A percentile compares a stretch with the other conserved stretches of the same genome.
phyloP scores from a whole-genome alignment of 2,113 vertebrate species.

The Macrotis lagotis region DNA sequence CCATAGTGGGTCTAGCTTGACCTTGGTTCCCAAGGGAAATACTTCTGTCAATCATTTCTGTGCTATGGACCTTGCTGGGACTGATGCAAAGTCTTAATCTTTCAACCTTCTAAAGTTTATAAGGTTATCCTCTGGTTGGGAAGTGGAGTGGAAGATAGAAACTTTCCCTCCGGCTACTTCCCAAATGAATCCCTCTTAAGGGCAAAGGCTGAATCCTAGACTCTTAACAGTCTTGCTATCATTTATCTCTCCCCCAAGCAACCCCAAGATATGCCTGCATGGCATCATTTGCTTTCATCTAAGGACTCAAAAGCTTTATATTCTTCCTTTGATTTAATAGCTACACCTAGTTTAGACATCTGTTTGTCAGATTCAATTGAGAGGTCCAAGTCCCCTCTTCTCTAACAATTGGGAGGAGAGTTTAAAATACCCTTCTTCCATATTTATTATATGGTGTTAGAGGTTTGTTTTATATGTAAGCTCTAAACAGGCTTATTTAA shows the following conservation, averaged over 20 bases:
- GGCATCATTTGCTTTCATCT: not conserved
- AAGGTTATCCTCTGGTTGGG: not conserved
- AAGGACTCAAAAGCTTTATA: not conserved
- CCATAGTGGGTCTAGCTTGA: not conserved
- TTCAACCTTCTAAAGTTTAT: not conserved
- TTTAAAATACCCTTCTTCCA: not conserved
- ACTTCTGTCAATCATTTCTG: not conserved
- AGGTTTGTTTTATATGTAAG: not conserved
- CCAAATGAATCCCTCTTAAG: not conserved
- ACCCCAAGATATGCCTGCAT: not conserved
- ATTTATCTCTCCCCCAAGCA: not conserved
- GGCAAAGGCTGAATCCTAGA: not conserved
- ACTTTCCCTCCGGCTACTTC: not conserved
- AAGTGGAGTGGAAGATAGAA: not conserved
- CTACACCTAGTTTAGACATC: not conserved
- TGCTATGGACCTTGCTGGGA: not conserved
- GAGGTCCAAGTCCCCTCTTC: not conserved
- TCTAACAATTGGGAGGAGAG: not conserved
- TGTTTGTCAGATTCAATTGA: not conserved
- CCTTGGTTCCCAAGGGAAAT: not conserved
- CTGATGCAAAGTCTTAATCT: not conserved
- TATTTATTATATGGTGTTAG: not conserved
- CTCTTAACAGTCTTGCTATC: not conserved
- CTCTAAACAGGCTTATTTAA: not conserved
- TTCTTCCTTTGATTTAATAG: not conserved